Evolutionary conservation across 1,140 invertebrate species (phyloP).

Genomic region (Drosophila suzukii): DNA sequence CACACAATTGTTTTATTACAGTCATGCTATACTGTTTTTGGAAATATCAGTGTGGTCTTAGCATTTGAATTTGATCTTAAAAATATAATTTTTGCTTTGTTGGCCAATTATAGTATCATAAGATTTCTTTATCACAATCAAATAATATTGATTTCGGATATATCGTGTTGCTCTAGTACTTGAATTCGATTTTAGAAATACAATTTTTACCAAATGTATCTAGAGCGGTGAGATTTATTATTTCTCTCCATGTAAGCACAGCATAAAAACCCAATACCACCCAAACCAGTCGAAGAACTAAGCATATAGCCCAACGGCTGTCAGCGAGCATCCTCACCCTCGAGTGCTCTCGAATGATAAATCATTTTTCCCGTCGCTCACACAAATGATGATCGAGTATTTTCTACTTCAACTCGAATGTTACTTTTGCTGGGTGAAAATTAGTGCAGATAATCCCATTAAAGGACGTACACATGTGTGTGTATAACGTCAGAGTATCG

Average conservation of each 20-base stretch:
- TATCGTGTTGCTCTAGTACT: no score
- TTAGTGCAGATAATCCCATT: slow-evolving; percentile 57
- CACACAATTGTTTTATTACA: no score
- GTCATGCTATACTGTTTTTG: no score
- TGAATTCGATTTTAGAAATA: no score
- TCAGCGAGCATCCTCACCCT: slow-evolving; percentile 26
- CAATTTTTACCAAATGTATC: no score
- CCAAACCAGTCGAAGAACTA: slow-evolving; percentile 5
- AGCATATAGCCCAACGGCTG: slow-evolving; percentile 12
- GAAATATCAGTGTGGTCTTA: no score
- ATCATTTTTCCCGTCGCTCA: slow-evolving; percentile 54
- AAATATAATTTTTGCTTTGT: no score
- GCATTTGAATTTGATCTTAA: no score
- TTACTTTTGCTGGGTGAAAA: slow-evolving; percentile 21
- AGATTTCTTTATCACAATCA: not conserved
- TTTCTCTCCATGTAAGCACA: not conserved
- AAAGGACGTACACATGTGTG: not conserved
- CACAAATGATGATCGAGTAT: slow-evolving; percentile 30
- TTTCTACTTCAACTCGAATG: slow-evolving; percentile 9
- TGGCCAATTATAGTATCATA: no score
- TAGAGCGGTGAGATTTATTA: not conserved
- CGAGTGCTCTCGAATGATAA: slow-evolving; percentile 68
- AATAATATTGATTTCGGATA: no score
- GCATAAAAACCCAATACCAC: not conserved
- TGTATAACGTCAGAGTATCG: no score